Evolutionary conservation across 2,113 vertebrate genomes (phyloP).

Genomic region (Chiloscyllium plagiosum): DNA sequence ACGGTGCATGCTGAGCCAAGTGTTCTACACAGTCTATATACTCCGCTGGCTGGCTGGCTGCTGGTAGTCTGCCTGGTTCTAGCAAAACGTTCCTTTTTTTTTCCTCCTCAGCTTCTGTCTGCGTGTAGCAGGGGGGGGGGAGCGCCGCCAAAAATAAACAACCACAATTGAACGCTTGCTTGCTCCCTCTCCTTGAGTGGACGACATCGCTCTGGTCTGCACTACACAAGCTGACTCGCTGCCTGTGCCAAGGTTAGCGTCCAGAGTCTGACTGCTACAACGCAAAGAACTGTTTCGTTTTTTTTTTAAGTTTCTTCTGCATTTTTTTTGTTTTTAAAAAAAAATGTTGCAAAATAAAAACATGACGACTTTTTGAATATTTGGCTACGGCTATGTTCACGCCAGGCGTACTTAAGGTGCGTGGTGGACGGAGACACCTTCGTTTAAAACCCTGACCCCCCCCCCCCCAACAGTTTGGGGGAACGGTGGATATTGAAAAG

Average conservation of each 20-base stretch:
- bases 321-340: neutral
- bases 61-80: neutral
- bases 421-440: too few species aligned
- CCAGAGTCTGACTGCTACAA: neutral
- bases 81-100: neutral
- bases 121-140: too few species aligned
- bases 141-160: neutral
- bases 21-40: neutral
- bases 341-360: too few species aligned
- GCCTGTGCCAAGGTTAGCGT: neutral
- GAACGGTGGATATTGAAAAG: too few species aligned
- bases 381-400: neutral
- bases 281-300: neutral
- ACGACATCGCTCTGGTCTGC: neutral
- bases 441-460: too few species aligned
- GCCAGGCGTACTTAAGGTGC: neutral
- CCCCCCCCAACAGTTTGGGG: too few species aligned
- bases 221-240: slow-evolving; percentile 23
- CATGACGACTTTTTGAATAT: too few species aligned
- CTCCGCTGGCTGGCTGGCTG: neutral
- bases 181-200: neutral
- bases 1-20: neutral
- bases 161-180: neutral
- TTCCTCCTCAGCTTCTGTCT: neutral
- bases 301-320: neutral